Base-by-base conservation (phyloP, 2,888 invertebrate species). In the Ornithoptera alexandrae region DNA sequence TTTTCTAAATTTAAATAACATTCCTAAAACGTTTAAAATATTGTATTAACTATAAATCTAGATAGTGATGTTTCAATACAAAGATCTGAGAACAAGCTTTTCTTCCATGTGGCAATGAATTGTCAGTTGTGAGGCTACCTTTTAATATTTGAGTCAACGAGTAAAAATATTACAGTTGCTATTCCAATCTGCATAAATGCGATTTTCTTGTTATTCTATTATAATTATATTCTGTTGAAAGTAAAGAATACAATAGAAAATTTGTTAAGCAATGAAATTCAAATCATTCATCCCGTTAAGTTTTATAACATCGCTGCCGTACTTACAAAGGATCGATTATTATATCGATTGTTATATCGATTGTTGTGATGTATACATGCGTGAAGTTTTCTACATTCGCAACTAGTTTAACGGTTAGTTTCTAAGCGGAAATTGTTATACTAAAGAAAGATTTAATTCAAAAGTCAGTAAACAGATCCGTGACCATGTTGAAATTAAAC, bases 281-380 rank as follows among this genome's bases (percentile, higher is more conserved):
- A 42, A 65, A 63, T 60, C 63, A 64, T 67, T 70, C 67, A 56
- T n/a, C 36, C 22, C 62, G 53, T 18, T 46, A 62, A 59, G 58
- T 50, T 10, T 64, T 65, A 53, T 68, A 67, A 61, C 53, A 62
- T 39, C 71, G 81, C 80, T 84, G 84, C 83, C 76, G 81, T 77
- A 79, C 81, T 82, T 81, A 77, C 80, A 78, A 72, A 68, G 76
- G 80, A 81, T 75, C 73, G 75, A 75, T 82, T 79, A 83, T 81
- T 78, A 76, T 75, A 72, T 62, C 69, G 56, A 77, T 80, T 76
- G 82, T 86, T 82, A 76, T 75, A 72, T 62, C 69, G 56, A 77
- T 80, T 76, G 82, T 86, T 82, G 76, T 79, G 76, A 82, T 75
- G 76, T 81, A 81, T 72, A 75, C 80, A 78, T 82, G 85, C 86